A percentile compares a stretch with the other conserved stretches of the same genome.
Conservation (phyloP, 2,888 invertebrate genomes). For the Hirtodrosophila trivittata region DNA sequence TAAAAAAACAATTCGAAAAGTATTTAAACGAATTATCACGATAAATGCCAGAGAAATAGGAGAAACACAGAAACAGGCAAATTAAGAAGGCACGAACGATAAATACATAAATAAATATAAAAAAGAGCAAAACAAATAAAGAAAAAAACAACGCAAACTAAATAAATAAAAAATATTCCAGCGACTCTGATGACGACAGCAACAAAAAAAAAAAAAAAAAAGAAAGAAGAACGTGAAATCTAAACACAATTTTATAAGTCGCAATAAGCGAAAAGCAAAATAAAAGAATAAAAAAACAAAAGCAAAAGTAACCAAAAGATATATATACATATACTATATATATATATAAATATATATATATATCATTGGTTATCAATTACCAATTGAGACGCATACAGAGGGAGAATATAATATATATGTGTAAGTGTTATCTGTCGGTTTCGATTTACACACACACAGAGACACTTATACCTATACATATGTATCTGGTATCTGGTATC, state of each 20-base stretch:
- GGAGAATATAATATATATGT: too few species aligned
- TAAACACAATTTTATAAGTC: slow-evolving; percentile 68
- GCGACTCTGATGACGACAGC: slow-evolving; percentile 36
- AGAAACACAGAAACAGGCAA: slow-evolving; percentile 17
- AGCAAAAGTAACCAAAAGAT: slow-evolving; percentile 10
- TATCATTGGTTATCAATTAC: slow-evolving; percentile 11
- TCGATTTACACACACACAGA: too few species aligned
- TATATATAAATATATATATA: not conserved
- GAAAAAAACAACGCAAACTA: slow-evolving; percentile 1
- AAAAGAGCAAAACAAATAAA: slow-evolving; percentile 8
- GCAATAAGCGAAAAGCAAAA: slow-evolving; percentile 77
- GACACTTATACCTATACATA: too few species aligned
- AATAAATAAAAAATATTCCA: slow-evolving; percentile 43
- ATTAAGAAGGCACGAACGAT: not conserved
- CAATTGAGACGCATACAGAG: not conserved
- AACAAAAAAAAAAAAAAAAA: too few species aligned
- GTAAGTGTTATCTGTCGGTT: too few species aligned
- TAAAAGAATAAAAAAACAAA: slow-evolving; percentile 42
- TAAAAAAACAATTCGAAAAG: slow-evolving; percentile 17
- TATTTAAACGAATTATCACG: slow-evolving; percentile 46
- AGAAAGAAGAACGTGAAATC: slow-evolving; percentile 29
- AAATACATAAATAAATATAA: not conserved
- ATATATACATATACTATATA: not conserved
- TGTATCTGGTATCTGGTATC: too few species aligned
- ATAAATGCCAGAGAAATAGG: slow-evolving; percentile 30